Conservation (phyloP, 2,797 vertebrate genomes). For the Rhinoraja longicauda region DNA sequence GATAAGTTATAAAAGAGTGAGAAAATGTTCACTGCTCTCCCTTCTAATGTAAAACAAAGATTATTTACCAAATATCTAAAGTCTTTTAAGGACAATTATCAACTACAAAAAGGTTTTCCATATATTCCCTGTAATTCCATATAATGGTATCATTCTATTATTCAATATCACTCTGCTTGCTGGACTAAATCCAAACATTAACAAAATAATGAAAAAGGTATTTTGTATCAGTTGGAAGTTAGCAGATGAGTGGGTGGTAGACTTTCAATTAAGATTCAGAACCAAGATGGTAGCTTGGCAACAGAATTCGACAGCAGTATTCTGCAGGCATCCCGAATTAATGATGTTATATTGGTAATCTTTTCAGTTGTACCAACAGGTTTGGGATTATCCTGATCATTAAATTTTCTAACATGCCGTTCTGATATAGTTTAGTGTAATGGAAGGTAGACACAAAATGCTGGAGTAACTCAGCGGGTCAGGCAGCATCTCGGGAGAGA, state of each 20-base stretch:
- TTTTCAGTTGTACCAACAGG: background rate
- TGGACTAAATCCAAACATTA: background rate
- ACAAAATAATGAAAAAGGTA: background rate
- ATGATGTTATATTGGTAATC: background rate
- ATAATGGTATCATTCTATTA: background rate
- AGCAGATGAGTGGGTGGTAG: background rate
- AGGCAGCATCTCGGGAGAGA: too few relatives aligned
- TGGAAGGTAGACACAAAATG: too few relatives aligned
- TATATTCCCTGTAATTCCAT: background rate
- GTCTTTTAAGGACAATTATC: background rate
- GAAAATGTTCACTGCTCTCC: background rate
- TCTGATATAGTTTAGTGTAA: background rate
- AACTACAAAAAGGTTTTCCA: background rate
- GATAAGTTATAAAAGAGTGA: background rate
- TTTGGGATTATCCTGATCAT: background rate
- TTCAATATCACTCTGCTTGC: background rate
- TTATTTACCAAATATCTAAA: background rate
- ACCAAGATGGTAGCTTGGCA: background rate
- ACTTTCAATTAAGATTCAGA: background rate
- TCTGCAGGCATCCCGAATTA: background rate
- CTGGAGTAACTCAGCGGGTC: too few relatives aligned
- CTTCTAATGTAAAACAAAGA: background rate
- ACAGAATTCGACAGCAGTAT: background rate
- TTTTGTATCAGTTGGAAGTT: background rate
- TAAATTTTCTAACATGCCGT: background rate